A percentile compares a stretch with the other conserved stretches of the same genome.
Evolutionary conservation across 2,888 invertebrate species (phyloP).

Genomic region (Coleophora deauratella): DNA sequence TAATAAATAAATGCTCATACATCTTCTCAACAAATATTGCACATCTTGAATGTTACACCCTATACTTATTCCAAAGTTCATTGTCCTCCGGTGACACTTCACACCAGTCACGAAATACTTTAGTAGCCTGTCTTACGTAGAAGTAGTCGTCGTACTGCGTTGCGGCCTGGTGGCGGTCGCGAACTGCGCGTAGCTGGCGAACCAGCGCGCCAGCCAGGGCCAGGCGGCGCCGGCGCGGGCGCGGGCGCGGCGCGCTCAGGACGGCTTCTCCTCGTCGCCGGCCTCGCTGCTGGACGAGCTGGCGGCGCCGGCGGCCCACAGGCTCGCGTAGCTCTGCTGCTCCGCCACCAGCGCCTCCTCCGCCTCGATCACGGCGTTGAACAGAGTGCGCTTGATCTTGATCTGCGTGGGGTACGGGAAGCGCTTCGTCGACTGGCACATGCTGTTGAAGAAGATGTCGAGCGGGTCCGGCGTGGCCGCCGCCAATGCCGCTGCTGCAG

Average conservation of each 20-base stretch:
- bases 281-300: conserved; percentile 37
- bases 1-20: too few species aligned
- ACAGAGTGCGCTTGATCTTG: conserved; percentile 52
- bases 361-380: conserved; percentile 52
- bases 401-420: conserved; percentile 57
- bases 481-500: conserved; percentile 9
- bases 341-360: conserved; percentile 58
- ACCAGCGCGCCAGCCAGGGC: neutral
- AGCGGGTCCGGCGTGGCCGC: conserved; percentile 40
- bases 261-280: conserved; percentile 30
- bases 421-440: conserved; percentile 63
- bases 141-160: too few species aligned
- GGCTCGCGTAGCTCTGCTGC: conserved; percentile 55
- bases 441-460: conserved; percentile 63
- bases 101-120: too few species aligned
- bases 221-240: neutral
- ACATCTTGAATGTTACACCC: too few species aligned
- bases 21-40: too few species aligned
- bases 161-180: too few species aligned
- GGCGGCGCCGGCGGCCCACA: conserved; percentile 46
- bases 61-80: too few species aligned
- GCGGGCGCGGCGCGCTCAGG: conserved; percentile 25
- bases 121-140: too few species aligned
- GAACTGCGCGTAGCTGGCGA: too few species aligned
- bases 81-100: too few species aligned